Base-by-base conservation (phyloP, 37 sponge, comb jelly and placozoan species). In the Chondrilla cf. caribensis region DNA sequence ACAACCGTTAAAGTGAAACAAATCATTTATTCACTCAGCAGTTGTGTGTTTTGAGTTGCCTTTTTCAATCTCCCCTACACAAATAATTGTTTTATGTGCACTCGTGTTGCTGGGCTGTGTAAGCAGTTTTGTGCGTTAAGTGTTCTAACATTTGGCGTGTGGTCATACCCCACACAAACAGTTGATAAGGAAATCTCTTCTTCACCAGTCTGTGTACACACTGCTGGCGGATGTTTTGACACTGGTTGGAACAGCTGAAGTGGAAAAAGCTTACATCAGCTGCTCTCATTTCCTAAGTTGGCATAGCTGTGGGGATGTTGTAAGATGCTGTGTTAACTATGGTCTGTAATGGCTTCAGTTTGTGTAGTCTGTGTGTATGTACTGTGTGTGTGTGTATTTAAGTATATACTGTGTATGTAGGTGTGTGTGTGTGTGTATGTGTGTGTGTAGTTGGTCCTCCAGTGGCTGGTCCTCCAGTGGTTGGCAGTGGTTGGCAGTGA, bases 391-490 rank as follows among this genome's bases (percentile, higher is more conserved):
- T 67, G 68, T 67, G 68, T 67, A 33, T 67, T 26, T 67, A 4
- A 3, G 68, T 67, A 4, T 67, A 32, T n/a, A n/a, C n/a, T 8
- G 35, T 67, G 68, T 67, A 4, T 67, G 32, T 29, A 3, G n/a
- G 32, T 67, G 68, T 67, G 68, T 67, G 68, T 67, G 68, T 67
- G 68, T 67, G 68, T 26, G 32, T 4, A 4, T 67, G 68, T 67
- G 32, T 67, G 68, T 67, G 32, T 67, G 68, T 26, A 1, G 3
- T 2, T 59, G 9, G 15, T 17, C 17, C 11, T 11, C 17, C 15
- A 18, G 57, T 54, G 57, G 57, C 15, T 54, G 17, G 57, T 11
- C 57, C 17, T 11, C 57, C 11, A 54, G 11, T 11, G 57, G n/a
- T n/a, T n/a, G n/a, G n/a, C n/a, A n/a, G n/a, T n/a, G n/a, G n/a